Evolutionary conservation across 2,113 vertebrate genomes (phyloP), one percentile per base, ranked within the genome.

Genomic region (Piaya cayana): DNA sequence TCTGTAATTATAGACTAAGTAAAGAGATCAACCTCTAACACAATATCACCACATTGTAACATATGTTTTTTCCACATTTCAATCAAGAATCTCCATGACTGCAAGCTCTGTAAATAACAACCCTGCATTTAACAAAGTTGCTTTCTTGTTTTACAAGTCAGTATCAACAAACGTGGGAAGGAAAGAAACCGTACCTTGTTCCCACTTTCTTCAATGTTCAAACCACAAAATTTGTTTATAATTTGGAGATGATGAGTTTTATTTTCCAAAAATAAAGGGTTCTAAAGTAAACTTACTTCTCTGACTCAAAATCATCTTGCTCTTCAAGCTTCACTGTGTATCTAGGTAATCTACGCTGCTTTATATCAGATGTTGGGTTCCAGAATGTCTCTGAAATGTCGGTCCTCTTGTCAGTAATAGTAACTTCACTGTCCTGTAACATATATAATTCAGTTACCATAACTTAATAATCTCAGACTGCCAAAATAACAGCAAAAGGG

Each of bases 391-490:
- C 99, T 59, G 98, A 96, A 68, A 98, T 96, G 50, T 98, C 98
- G 3, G 99, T 99, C 97, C 99, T 99, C 97, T 99, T 99, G 86
- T 99, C 99, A 77, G 98, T 98, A 94, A 99, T 99, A 97, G 98
- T 98, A 97, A 99, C 98, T 98, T 99, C 99, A 91, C 99, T 99
- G 98, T 99, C 99, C 99, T 99, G 95, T 68, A 96, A 97, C n/a
- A 82, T 52, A 92, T 37, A 80, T 69, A 49, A 53, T 53, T 86
- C 53, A 45, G 53, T 87, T 79, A 82, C 47, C 52, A 88, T 42
- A 72, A 65, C 0, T 64, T 26, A 86, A 58, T 43, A 45, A 70
- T 43, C 16, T 71, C 56, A 86, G 42, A 85, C 13, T 62, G 34
- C 8, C 68, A 82, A 80, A 68, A 32, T 39, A 76, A 92, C 36